phyloP scores from a whole-genome alignment of 2,113 vertebrate species.

The Odobenus rosmarus region DNA sequence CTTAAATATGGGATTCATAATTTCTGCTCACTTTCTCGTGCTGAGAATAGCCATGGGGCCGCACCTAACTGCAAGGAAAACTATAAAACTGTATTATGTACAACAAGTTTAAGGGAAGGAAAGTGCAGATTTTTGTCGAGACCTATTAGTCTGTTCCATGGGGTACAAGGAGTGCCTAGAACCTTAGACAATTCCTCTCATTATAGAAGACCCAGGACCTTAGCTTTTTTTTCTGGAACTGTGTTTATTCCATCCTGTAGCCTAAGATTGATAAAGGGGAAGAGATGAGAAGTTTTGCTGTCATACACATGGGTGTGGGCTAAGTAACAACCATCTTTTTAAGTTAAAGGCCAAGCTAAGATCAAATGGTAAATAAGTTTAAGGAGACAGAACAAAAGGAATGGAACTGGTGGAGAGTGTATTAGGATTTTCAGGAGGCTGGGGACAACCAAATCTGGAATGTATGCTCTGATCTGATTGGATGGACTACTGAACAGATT shows the following conservation, averaged over 20 bases:
- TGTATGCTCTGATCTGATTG: not conserved
- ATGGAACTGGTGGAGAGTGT: not conserved
- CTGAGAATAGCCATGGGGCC: not conserved
- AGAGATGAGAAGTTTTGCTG: not conserved
- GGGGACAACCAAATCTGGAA: not conserved
- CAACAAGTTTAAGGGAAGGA: not conserved
- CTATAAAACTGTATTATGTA: not conserved
- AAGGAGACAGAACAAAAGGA: not conserved
- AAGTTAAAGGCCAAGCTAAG: not conserved
- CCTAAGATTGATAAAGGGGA: not conserved
- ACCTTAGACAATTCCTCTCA: not conserved
- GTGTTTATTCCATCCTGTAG: not conserved
- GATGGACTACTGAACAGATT: not conserved
- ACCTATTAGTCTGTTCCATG: not conserved
- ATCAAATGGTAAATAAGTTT: not conserved
- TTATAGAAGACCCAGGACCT: not conserved
- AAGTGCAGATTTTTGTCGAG: not conserved
- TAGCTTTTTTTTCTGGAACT: not conserved
- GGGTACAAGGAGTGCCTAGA: not conserved
- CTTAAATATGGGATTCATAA: not conserved
- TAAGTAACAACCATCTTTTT: not conserved
- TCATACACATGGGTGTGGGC: not conserved
- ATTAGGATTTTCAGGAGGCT: not conserved
- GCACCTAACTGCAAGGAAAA: not conserved
- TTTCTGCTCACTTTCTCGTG: constrained; percentile 3